A percentile compares a stretch with the other conserved stretches of the same genome.
These are phyloP conservation scores for Lithophane ornitopus DNA, from an alignment of 2,888 invertebrate genomes.

Conservation along the genomic window DNA sequence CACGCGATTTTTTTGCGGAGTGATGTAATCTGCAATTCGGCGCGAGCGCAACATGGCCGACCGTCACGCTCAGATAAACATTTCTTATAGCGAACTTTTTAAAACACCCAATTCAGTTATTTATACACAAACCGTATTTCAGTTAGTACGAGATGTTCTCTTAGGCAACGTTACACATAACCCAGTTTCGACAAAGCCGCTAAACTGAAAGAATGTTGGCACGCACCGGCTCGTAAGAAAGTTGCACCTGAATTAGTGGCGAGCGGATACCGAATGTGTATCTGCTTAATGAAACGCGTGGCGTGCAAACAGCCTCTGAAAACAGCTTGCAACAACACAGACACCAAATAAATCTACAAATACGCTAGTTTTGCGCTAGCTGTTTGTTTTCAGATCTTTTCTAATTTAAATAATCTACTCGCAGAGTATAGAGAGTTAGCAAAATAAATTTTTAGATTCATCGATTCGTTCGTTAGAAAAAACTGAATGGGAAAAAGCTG, in stretches of 20 bases:
- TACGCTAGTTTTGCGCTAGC: slow-evolving; percentile 20
- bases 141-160: slow-evolving; percentile 46
- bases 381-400: slow-evolving; percentile 47
- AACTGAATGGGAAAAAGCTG: slow-evolving; percentile 33
- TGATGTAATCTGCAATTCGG: slow-evolving; percentile 90
- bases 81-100: slow-evolving; percentile 62
- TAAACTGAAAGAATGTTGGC: slow-evolving; percentile 40
- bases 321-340: slow-evolving; percentile 45
- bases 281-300: slow-evolving; percentile 53
- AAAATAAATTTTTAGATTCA: slow-evolving; percentile 32
- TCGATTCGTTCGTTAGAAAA: slow-evolving; percentile 40
- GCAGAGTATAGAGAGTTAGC: slow-evolving; percentile 13
- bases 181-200: slow-evolving; percentile 26
- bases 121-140: slow-evolving; percentile 50
- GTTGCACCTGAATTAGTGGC: slow-evolving; percentile 41
- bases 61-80: slow-evolving; percentile 70
- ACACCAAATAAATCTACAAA: slow-evolving; percentile 40
- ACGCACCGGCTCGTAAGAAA: slow-evolving; percentile 27
- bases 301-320: slow-evolving; percentile 17
- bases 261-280: slow-evolving; percentile 30
- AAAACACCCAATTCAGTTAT: slow-evolving; percentile 63
- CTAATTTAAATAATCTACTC: slow-evolving; percentile 48
- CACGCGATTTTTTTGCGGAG: slow-evolving; percentile 86
- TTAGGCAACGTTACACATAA: slow-evolving; percentile 38
- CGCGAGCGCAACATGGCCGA: slow-evolving; percentile 86